Evolutionary conservation across 2,888 invertebrate species (phyloP).

Genomic region (Conus canariensis): DNA sequence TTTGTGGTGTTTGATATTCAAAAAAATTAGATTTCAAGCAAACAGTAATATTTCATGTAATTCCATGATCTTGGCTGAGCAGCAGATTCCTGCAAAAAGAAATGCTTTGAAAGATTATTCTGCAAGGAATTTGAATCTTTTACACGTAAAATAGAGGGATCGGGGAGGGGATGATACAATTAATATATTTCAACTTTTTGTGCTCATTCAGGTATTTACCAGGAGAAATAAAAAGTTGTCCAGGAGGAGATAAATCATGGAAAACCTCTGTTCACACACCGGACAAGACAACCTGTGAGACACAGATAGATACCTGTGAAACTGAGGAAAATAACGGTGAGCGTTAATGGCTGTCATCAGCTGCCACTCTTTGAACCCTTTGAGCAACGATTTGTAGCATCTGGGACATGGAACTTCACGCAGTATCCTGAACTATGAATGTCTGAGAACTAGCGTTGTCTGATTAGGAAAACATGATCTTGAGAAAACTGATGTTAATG

Average conservation of each 20-base stretch:
- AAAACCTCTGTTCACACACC: not conserved
- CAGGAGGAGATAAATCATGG: constrained; percentile 21
- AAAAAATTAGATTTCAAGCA: not conserved
- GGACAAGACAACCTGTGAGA: not conserved
- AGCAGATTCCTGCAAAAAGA: not conserved
- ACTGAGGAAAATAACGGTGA: constrained; percentile 25
- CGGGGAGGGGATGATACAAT: too few species aligned
- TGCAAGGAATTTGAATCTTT: not conserved
- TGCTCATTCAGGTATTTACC: not conserved
- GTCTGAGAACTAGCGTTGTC: too few species aligned
- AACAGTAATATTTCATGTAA: not conserved
- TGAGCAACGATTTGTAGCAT: too few species aligned
- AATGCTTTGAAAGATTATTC: not conserved
- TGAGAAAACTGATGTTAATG: too few species aligned
- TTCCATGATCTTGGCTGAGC: not conserved
- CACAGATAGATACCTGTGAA: not conserved
- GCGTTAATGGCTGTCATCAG: not conserved
- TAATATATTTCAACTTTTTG: too few species aligned
- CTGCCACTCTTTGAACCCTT: too few species aligned
- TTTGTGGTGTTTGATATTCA: too few species aligned
- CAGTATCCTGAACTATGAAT: too few species aligned
- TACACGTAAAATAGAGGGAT: not conserved
- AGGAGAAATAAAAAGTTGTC: not conserved
- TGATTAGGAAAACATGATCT: too few species aligned
- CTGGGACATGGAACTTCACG: too few species aligned